phyloP scores from a whole-genome alignment of 2,888 invertebrate species.

The Heliconius hortense region DNA sequence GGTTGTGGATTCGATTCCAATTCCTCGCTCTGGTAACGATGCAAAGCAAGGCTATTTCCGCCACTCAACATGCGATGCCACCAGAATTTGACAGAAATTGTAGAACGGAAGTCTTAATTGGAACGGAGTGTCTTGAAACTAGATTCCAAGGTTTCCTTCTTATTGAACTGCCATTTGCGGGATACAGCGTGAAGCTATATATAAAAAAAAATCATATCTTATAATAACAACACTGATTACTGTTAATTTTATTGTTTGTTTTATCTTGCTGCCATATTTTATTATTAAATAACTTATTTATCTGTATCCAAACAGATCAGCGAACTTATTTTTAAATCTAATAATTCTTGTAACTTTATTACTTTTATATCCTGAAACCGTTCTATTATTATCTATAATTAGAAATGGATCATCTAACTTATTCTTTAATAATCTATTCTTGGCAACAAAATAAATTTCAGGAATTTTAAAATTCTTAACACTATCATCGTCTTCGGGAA shows the following conservation, averaged over 20 bases:
- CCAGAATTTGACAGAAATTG: too few species aligned
- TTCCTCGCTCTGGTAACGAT: too few species aligned
- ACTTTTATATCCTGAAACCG: conserved; percentile 68
- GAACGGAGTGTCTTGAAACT: too few species aligned
- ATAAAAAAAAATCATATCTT: neutral
- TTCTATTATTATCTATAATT: conserved; percentile 66
- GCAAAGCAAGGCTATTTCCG: too few species aligned
- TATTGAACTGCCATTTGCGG: too few species aligned
- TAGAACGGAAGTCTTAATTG: too few species aligned
- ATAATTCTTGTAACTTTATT: conserved; percentile 62
- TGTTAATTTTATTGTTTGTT: neutral
- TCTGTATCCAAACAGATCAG: conserved; percentile 38
- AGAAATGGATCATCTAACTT: conserved; percentile 56
- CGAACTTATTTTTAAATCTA: conserved; percentile 63
- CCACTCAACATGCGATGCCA: too few species aligned
- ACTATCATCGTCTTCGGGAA: conserved; percentile 54
- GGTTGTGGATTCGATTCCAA: too few species aligned
- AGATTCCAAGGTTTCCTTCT: too few species aligned
- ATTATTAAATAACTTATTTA: neutral
- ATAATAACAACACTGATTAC: neutral
- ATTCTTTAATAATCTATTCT: conserved; percentile 46
- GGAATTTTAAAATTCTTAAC: conserved; percentile 53
- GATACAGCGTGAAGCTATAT: too few species aligned
- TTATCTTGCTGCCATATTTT: neutral
- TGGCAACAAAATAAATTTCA: conserved; percentile 63